Evolutionary conservation across 2,113 vertebrate genomes (phyloP), one percentile per base, ranked within the genome.

Genomic region (Myiopsitta monachus): DNA sequence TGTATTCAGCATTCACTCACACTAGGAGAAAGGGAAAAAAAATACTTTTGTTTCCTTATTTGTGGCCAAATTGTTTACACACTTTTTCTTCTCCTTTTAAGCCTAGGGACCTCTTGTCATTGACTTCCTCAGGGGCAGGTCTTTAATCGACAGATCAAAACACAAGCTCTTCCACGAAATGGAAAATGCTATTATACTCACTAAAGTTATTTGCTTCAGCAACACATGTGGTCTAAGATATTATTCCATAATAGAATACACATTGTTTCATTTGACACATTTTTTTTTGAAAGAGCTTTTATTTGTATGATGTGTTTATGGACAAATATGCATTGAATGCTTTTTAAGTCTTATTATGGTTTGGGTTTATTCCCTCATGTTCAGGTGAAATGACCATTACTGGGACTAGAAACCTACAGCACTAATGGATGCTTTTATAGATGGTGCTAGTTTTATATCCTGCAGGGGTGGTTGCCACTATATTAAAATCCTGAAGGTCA

Each of bases 301-400:
- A 96, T 98, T 98, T 98, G 95, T 98, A 97, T 55, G 78, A 96
- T 22, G 96, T 95, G 96, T 98, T 97, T 98, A 97, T 92, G 96
- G 97, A 96, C 97, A 98, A 98, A 92, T 96, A 96, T 96, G 96
- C 76, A 88, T 81, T 95, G 95, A 97, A 96, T 97, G 77, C 96
- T 96, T 97, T 97, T 93, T 88, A 97, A 96, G 94, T 95, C 95
- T 95, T 96, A 89, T 96, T 96, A 97, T 86, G 95, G 78, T 94
- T 97, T 97, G 93, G 39, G 95, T 97, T 95, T 94, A 96, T 96
- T 98, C 97, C 97, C 98, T 98, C 96, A 96, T 98, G 96, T 97
- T 97, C 87, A 54, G 91, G 96, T 87, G 96, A 97, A 98, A 97
- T 92, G 80, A 96, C 64, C 83, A 70, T 97, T 98, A 92, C 73